A percentile compares a stretch with the other conserved stretches of the same genome.
These are phyloP conservation scores for Lindbergichthys nudifrons DNA, from an alignment of 2,797 vertebrate species.

Conservation along the genomic window DNA sequence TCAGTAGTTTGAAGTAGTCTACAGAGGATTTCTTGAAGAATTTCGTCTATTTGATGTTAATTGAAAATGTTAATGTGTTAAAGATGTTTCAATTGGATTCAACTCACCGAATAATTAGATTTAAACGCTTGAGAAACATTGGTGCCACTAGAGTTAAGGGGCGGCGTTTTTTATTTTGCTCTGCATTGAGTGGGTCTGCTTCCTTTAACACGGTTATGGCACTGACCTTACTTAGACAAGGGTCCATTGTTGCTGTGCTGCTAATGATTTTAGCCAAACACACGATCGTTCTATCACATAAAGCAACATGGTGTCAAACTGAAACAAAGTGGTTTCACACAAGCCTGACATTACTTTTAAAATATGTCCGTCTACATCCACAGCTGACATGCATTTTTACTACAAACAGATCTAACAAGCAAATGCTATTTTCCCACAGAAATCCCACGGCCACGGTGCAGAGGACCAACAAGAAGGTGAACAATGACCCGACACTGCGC, in stretches of 20 bases:
- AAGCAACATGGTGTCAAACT: slow-evolving; percentile 21
- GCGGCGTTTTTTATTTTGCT: neutral
- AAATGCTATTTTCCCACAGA: slow-evolving; percentile 73
- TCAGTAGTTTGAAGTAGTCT: neutral
- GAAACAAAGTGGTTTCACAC: neutral
- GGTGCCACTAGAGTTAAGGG: neutral
- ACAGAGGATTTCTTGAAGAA: neutral
- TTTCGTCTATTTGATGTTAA: no score
- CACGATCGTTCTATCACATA: neutral
- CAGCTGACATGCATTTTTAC: neutral
- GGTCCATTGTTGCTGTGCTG: slow-evolving; percentile 28
- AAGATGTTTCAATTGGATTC: slow-evolving; percentile 7
- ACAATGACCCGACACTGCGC: slow-evolving; percentile 94
- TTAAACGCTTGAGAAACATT: neutral
- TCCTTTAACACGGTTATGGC: slow-evolving; percentile 23
- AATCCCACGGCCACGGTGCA: slow-evolving; percentile 93
- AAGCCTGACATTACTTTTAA: neutral
- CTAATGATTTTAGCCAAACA: slow-evolving; percentile 27
- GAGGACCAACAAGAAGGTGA: slow-evolving; percentile 97
- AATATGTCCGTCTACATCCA: neutral
- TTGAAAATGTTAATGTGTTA: neutral
- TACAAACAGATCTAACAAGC: slow-evolving; percentile 1
- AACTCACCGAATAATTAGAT: neutral
- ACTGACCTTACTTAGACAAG: slow-evolving; percentile 33
- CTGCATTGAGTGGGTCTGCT: neutral